A percentile compares a stretch with the other conserved stretches of the same genome.
Conservation (phyloP, 2,797 vertebrate species). For the Chelidonichthys spinosus region DNA sequence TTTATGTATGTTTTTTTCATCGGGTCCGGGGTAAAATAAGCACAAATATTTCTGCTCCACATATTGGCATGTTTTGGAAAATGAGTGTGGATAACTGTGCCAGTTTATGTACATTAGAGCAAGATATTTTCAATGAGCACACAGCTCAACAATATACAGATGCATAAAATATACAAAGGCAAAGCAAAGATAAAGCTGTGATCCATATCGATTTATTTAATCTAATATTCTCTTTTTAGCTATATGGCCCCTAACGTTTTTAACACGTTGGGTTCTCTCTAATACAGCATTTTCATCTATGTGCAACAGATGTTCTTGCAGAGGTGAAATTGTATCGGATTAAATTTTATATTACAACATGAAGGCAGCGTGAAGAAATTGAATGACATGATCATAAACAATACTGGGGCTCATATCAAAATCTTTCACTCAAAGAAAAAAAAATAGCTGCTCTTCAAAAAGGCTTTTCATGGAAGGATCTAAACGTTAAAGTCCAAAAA, state of each 20-base stretch:
- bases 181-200: background rate
- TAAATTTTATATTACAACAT: constrained; percentile 13
- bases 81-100: background rate
- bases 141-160: background rate
- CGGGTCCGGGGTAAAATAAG: constrained; percentile 34
- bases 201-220: background rate
- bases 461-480: constrained; percentile 35
- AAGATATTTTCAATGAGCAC: constrained; percentile 1
- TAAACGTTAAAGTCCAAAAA: constrained; percentile 49
- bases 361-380: constrained; percentile 22
- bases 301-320: constrained; percentile 12
- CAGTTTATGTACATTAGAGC: background rate
- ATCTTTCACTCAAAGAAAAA: constrained; percentile 29
- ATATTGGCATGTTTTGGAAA: constrained; percentile 14
- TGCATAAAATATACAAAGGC: background rate
- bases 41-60: constrained; percentile 11
- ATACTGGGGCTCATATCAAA: constrained; percentile 25
- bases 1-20: constrained; percentile 29
- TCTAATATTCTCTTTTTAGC: constrained; percentile 26
- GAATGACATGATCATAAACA: constrained; percentile 54
- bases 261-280: background rate
- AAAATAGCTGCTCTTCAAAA: constrained; percentile 47
- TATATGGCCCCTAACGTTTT: background rate
- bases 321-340: constrained; percentile 1
- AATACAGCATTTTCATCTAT: background rate